Conservation (phyloP, 2,113 vertebrate genomes). For the Desmodus rotundus region DNA sequence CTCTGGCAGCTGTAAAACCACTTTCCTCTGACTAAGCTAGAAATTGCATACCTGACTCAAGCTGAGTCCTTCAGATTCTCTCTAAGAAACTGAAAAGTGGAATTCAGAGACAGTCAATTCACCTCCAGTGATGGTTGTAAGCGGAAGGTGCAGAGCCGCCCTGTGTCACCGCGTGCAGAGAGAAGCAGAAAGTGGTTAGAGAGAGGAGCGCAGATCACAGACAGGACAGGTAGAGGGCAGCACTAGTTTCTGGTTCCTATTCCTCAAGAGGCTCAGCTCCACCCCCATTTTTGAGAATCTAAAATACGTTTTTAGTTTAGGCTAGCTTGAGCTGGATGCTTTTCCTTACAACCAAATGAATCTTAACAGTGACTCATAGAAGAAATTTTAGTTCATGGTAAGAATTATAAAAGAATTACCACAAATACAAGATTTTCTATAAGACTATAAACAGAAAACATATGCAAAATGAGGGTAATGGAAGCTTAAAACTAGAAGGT, state of each 20-base stretch:
- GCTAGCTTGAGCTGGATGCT: not conserved
- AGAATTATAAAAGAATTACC: not conserved
- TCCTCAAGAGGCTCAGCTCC: not conserved
- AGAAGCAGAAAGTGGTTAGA: not conserved
- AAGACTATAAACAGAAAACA: not conserved
- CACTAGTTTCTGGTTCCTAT: not conserved
- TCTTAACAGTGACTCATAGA: not conserved
- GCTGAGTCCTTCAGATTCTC: not conserved
- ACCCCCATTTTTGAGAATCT: not conserved
- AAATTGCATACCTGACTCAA: not conserved
- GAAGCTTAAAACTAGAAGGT: not conserved
- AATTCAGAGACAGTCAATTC: not conserved
- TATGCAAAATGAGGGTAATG: not conserved
- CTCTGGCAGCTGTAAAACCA: not conserved
- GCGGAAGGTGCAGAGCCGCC: not conserved
- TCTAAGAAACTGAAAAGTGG: not conserved
- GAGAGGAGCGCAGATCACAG: not conserved
- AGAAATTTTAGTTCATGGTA: not conserved
- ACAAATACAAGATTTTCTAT: not conserved
- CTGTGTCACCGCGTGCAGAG: not conserved
- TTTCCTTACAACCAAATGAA: not conserved
- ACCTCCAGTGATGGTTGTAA: not conserved
- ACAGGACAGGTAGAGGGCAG: not conserved
- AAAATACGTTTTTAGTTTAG: not conserved
- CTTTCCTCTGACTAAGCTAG: not conserved